Conservation (phyloP, 2,113 vertebrate genomes). For the Heteronetta atricapilla region DNA sequence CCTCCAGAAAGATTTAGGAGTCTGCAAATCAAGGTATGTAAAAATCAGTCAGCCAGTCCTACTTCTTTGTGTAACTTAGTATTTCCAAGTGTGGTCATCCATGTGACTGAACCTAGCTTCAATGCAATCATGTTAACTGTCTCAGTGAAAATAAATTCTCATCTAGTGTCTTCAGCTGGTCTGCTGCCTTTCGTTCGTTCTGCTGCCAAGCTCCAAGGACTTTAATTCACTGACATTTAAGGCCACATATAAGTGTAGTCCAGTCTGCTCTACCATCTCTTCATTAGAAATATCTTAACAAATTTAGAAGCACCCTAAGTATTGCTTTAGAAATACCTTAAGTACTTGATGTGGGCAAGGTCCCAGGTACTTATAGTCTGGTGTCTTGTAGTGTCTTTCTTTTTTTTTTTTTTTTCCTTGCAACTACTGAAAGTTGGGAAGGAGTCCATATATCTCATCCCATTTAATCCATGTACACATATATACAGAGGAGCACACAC, state of each 20-base stretch:
- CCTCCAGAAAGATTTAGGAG: background rate
- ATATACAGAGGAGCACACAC: background rate
- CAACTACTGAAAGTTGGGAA: background rate
- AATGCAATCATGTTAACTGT: background rate
- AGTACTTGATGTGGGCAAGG: background rate
- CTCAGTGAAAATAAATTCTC: background rate
- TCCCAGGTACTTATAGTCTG: background rate
- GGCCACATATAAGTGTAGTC: background rate
- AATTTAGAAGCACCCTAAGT: background rate
- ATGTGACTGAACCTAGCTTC: background rate
- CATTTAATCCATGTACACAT: background rate
- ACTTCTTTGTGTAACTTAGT: background rate
- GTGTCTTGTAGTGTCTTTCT: background rate
- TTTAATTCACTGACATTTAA: background rate
- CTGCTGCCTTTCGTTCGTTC: background rate
- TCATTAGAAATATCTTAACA: background rate
- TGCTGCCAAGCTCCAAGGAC: background rate
- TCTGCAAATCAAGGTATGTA: background rate
- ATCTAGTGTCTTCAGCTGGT: background rate
- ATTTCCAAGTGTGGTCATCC: background rate
- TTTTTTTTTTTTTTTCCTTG: background rate
- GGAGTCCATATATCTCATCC: background rate
- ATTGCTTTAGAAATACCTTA: background rate
- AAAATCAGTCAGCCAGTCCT: background rate
- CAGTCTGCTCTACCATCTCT: background rate